Evolutionary conservation across 2,797 vertebrate genomes (phyloP).

Genomic region (Cuniculus paca): DNA sequence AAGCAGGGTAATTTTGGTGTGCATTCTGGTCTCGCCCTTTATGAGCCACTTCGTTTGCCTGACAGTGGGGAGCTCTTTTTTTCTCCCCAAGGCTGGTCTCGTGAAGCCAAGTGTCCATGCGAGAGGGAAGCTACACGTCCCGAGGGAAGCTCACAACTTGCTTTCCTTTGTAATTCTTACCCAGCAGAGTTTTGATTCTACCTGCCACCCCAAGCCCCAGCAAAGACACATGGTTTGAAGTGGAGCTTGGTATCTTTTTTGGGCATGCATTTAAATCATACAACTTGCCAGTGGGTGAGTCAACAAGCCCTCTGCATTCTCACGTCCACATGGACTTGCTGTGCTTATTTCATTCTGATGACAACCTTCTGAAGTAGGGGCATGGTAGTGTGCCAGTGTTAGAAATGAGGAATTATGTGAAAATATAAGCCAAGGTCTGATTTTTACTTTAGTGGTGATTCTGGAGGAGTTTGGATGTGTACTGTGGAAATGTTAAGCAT

Average conservation of each 20-base stretch:
- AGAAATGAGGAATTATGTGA: not conserved
- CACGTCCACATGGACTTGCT: not conserved
- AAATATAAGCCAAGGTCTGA: not conserved
- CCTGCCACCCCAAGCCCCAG: not conserved
- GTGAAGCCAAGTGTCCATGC: not conserved
- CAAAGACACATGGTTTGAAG: not conserved
- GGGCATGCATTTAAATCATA: not conserved
- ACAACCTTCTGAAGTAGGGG: not conserved
- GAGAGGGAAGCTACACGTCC: not conserved
- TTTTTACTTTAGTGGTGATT: conserved; percentile 30
- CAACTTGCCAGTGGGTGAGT: not conserved
- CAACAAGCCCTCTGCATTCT: not conserved
- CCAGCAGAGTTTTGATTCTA: not conserved
- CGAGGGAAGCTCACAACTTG: not conserved
- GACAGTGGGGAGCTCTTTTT: not conserved
- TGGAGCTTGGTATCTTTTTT: not conserved
- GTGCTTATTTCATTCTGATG: conserved; percentile 14
- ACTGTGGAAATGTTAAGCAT: not conserved
- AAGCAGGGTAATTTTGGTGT: conserved; percentile 7
- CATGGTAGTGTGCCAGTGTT: not conserved
- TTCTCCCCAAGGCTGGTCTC: not conserved
- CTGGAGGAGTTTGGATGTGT: not conserved
- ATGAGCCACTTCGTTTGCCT: not conserved
- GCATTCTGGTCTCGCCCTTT: not conserved
- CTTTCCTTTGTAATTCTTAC: not conserved